Conservation (phyloP, 2,888 invertebrate genomes). For the Ditula angustiorana region DNA sequence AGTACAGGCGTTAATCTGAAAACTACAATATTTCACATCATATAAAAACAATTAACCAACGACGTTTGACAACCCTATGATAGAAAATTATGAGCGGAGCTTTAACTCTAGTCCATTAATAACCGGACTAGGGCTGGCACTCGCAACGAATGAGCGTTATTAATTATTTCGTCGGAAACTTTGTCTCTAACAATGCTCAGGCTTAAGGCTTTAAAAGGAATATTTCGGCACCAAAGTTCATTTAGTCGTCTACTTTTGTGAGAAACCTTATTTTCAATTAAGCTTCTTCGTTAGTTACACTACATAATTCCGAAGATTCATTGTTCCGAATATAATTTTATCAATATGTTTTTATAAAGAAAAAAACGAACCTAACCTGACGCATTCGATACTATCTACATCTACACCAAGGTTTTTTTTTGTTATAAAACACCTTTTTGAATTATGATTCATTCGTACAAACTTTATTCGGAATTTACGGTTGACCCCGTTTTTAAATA, state of each 20-base stretch:
- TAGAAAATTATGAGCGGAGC: background rate
- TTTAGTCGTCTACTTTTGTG: background rate
- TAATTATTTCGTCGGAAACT: background rate
- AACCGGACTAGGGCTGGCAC: constrained; percentile 2
- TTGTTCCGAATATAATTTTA: too few relatives aligned
- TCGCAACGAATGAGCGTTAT: background rate
- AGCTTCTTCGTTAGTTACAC: too few relatives aligned
- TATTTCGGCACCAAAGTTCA: constrained; percentile 3
- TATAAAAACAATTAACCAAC: background rate
- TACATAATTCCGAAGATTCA: too few relatives aligned
- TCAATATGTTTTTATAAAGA: too few relatives aligned
- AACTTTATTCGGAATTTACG: too few relatives aligned
- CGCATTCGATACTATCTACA: too few relatives aligned
- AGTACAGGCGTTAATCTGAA: too few relatives aligned
- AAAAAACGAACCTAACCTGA: too few relatives aligned
- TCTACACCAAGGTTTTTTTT: too few relatives aligned
- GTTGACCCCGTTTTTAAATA: too few relatives aligned
- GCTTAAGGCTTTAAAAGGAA: background rate
- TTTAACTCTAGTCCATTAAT: background rate
- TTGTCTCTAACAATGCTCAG: background rate
- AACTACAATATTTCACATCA: background rate
- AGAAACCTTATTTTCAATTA: background rate
- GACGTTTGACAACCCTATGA: background rate
- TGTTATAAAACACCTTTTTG: too few relatives aligned
- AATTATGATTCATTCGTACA: too few relatives aligned